Evolutionary conservation across 2,797 vertebrate species (phyloP), one percentile per base, ranked within the genome.

Genomic region (Rhinoraja longicauda): DNA sequence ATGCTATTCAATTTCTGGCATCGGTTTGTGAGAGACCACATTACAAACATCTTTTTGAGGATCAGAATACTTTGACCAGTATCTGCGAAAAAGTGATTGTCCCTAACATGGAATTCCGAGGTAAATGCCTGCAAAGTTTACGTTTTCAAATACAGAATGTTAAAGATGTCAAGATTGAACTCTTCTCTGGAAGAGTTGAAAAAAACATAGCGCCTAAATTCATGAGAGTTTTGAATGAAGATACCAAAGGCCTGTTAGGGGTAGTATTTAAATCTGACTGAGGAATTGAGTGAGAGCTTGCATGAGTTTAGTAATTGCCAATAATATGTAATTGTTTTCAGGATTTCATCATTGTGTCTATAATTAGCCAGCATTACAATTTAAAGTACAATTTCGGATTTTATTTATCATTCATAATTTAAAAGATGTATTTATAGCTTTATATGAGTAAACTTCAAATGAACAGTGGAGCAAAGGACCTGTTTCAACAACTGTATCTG

Each of bases 61-160:
- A 99, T 95, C 99, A 99, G 96, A 99, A 97, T 95, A 99, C 97
- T 0, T 95, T 99, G 95, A 99, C 99, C 62, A 99, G 98, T 96
- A 99, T 99, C 94, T 99, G 99, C 94, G 99, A 99, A 96, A 99
- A 99, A 95, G 99, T 99, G 95, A 98, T 99, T 95, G 98, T 99
- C 92, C 99, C 99, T 94, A 99, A 99, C 96, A 99, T 99, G 99
- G 99, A 99, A 96, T 99, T 99, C 95, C 98, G 99, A 98, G 98
- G 99, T 99, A 97, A 96, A 96, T 95, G 36, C 59, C 53, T 59
- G 26, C 26, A 59, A 59, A 59, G 53, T 86, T 86, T 88, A 36
- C 36, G 36, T 19, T 24, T n/a, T 67, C 15, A 67, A 64, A 88
- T 67, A 36, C 59, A 88, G n/a, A 67, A 62, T 32, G 24, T 73